phyloP scores from a whole-genome alignment of 2,888 invertebrate genomes.

The Nomada goodeniana region DNA sequence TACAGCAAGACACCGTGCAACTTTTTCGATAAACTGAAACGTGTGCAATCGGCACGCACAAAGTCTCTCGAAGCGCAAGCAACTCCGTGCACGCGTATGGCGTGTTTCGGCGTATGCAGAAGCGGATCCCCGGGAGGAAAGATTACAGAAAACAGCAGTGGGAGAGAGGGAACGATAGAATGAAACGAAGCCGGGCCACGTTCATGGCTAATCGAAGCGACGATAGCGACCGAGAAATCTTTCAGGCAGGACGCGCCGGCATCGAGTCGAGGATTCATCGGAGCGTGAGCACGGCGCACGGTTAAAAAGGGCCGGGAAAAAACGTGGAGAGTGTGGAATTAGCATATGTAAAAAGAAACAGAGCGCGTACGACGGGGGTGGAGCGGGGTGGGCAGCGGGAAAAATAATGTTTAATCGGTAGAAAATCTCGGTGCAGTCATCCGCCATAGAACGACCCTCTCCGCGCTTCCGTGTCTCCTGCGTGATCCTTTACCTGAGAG shows the following conservation, averaged over 20 bases:
- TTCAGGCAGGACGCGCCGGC: slow-evolving; percentile 49
- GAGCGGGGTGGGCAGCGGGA: slow-evolving; percentile 65
- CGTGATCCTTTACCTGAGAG: slow-evolving; percentile 70
- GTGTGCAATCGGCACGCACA: too few species aligned
- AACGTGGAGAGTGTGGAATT: slow-evolving; percentile 72
- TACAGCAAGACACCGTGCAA: too few species aligned
- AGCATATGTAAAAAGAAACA: slow-evolving; percentile 75
- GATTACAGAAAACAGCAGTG: not conserved
- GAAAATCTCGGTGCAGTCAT: slow-evolving; percentile 79
- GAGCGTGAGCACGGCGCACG: slow-evolving; percentile 53
- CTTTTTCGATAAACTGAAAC: too few species aligned
- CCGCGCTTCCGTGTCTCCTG: slow-evolving; percentile 33
- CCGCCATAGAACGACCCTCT: slow-evolving; percentile 69
- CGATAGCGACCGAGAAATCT: slow-evolving; percentile 52
- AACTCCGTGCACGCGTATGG: too few species aligned
- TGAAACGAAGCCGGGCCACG: slow-evolving; percentile 8
- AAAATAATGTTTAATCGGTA: slow-evolving; percentile 83
- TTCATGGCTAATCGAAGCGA: slow-evolving; percentile 56
- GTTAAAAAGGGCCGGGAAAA: slow-evolving; percentile 39
- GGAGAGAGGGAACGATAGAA: not conserved
- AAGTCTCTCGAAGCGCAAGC: too few species aligned
- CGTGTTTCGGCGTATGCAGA: too few species aligned
- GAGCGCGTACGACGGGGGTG: slow-evolving; percentile 50
- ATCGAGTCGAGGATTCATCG: slow-evolving; percentile 65
- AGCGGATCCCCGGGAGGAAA: not conserved